Evolutionary conservation across 2,888 invertebrate species (phyloP).

Genomic region (Drosophila paranaensis): DNA sequence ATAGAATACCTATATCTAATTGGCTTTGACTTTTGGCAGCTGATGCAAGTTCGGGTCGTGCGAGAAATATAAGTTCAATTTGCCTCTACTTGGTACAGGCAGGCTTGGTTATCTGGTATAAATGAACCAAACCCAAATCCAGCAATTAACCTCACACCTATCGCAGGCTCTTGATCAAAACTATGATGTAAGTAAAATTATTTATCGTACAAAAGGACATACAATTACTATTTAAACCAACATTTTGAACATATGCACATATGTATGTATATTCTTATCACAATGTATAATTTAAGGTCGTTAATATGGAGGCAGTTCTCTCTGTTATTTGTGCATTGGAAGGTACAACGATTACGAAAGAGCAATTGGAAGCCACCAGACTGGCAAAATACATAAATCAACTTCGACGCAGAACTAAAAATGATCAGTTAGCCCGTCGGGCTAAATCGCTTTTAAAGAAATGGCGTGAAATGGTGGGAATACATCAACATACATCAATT

Average conservation of each 20-base stretch:
- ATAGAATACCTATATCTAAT: not conserved
- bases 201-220: not conserved
- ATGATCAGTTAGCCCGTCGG: conserved; percentile 93
- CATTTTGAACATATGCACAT: not conserved
- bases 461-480: conserved; percentile 95
- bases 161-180: conserved; percentile 98
- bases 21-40: conserved; percentile 12
- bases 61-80: conserved; percentile 23
- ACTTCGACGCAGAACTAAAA: conserved; percentile 92
- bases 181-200: conserved; percentile 95
- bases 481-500: conserved; percentile 78
- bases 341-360: conserved; percentile 88
- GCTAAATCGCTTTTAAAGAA: conserved; percentile 96
- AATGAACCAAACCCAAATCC: conserved; percentile 91
- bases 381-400: conserved; percentile 97
- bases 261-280: not conserved
- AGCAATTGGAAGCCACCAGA: conserved; percentile 91
- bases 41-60: conserved; percentile 31
- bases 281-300: conserved; percentile 88
- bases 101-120: conserved; percentile 82
- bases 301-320: conserved; percentile 96
- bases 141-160: conserved; percentile 97
- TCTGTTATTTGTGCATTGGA: conserved; percentile 97
- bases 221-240: not conserved
- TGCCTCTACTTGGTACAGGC: conserved; percentile 49